Evolutionary conservation across 2,888 invertebrate genomes (phyloP).

Genomic region (Allolobophora icterica): DNA sequence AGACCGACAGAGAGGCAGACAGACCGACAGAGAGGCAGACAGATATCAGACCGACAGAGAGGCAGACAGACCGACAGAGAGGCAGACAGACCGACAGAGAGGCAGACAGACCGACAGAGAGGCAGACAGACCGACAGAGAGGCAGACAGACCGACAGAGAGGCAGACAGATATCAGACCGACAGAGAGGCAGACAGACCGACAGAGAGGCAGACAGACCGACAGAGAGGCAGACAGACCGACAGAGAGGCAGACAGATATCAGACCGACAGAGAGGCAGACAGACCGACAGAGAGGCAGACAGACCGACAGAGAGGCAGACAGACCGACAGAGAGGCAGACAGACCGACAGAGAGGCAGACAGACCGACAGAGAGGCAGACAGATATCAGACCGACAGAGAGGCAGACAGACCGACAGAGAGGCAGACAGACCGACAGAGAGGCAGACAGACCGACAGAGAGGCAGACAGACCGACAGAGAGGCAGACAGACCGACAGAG

Average conservation of each 20-base stretch:
- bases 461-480: conserved; percentile 2
- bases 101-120: neutral
- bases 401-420: too few relatives aligned
- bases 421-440: conserved; percentile 22
- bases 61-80: conserved; percentile 20
- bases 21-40: neutral
- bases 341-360: neutral
- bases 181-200: conserved; percentile 24
- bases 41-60: conserved; percentile 17
- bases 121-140: too few relatives aligned
- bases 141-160: too few relatives aligned
- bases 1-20: too few relatives aligned
- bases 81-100: conserved; percentile 2
- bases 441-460: conserved; percentile 20
- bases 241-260: neutral
- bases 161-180: neutral
- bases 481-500: neutral
- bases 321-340: conserved; percentile 26
- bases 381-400: too few relatives aligned
- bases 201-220: conserved; percentile 25
- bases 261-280: too few relatives aligned
- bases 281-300: neutral
- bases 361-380: neutral
- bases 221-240: neutral
- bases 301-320: conserved; percentile 26